These are phyloP conservation scores for Takifugu flavidus DNA, from an alignment of 2,113 vertebrate genomes.

Conservation along the genomic window DNA sequence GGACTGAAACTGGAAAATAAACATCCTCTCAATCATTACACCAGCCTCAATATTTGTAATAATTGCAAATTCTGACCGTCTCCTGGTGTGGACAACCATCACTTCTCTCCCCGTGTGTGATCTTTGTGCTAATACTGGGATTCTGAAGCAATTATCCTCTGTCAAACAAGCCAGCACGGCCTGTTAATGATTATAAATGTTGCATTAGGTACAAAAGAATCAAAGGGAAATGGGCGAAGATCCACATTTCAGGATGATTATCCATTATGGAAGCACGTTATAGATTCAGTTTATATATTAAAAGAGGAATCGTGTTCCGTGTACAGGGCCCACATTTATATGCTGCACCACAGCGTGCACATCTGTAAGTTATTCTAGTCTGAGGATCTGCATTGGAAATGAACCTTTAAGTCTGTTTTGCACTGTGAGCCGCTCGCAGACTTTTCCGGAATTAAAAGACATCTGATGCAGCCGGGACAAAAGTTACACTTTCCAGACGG, in stretches of 20 bases:
- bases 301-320: not conserved
- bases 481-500: conserved; percentile 32
- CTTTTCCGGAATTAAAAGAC: conserved; percentile 9
- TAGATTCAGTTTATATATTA: not conserved
- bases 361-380: conserved; percentile 28
- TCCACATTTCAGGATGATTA: not conserved
- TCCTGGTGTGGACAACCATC: too few relatives aligned
- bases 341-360: conserved; percentile 8
- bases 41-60: too few relatives aligned
- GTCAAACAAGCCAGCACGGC: not conserved
- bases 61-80: too few relatives aligned
- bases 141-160: not conserved
- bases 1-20: not conserved
- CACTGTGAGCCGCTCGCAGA: conserved; percentile 9
- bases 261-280: not conserved
- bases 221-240: not conserved
- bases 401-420: conserved; percentile 12
- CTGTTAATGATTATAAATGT: not conserved
- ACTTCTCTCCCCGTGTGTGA: not conserved
- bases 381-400: conserved; percentile 17
- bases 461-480: conserved; percentile 27
- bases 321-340: conserved; percentile 16
- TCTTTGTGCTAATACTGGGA: not conserved
- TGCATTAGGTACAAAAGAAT: not conserved
- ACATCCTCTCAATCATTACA: not conserved